Evolutionary conservation across 2,888 invertebrate genomes (phyloP), one percentile per base, ranked within the genome.

Genomic region (Dryococelus australis): DNA sequence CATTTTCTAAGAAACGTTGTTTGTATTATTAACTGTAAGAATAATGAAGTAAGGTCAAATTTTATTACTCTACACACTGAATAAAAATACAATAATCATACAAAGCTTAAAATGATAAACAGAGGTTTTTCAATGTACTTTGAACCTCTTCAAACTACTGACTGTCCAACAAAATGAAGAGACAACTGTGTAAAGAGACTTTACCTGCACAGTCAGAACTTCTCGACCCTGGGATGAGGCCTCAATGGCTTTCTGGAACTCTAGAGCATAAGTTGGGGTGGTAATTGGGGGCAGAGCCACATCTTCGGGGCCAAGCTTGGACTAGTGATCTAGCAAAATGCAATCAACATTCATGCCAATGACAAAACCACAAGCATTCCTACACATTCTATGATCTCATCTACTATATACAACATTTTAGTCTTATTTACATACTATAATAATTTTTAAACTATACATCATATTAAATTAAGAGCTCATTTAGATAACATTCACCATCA

Each of bases 181-280:
- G 8, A 2, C 65, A 24, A n/a, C 2, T 24, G 24, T 24, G n/a
- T 65, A 20, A 65, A 65, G 65, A 16, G 65, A 65, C 65, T 65
- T 86, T 91, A 94, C 93, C 92, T 93, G 92, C 86, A 95, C 94
- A 43, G 93, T 94, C 89, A 94, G 93, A 88, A 95, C 93, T 89
- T 95, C 93, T 85, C 95, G 92, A 16, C 95, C 95, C 90, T 93
- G 93, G 0, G 95, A 94, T 43, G 94, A 94, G 87, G 92, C 92
- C 89, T 94, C 93, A 26, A 95, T 93, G 65, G 94, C 93, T 89
- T 93, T 92, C 90, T 94, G 93, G 90, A 94, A 94, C 90, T 94
- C 94, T 88, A 94, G 92, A 10, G 93, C 94, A 90, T 94, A 94
- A 0, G 94, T 93, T 53, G 93, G 93, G 65, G 93, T 94, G 83